Conservation (phyloP, 1,140 invertebrate species). For the Pinna nobilis region DNA sequence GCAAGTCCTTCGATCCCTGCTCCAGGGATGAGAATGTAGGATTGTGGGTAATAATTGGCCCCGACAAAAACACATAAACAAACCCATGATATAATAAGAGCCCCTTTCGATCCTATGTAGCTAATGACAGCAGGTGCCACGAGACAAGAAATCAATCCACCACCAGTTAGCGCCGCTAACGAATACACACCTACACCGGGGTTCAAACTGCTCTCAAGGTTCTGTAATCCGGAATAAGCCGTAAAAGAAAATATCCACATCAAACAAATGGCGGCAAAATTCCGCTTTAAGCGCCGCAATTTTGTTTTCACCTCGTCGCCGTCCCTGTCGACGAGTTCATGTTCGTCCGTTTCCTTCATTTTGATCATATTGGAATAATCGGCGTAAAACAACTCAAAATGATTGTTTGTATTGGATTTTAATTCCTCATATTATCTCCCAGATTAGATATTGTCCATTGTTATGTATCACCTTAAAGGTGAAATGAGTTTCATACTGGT, state of each 20-base stretch:
- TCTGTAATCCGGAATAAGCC: constrained; percentile 55
- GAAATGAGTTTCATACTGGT: no score
- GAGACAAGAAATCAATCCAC: constrained; percentile 54
- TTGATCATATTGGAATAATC: constrained; percentile 14
- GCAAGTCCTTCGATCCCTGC: constrained; percentile 54
- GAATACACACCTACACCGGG: constrained; percentile 50
- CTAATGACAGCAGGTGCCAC: constrained; percentile 52
- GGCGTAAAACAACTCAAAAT: no score
- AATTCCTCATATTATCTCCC: no score
- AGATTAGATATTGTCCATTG: no score
- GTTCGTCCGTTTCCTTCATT: constrained; percentile 24
- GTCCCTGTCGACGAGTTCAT: constrained; percentile 5
- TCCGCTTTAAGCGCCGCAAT: constrained; percentile 33
- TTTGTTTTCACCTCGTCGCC: neutral
- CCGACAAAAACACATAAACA: constrained; percentile 51
- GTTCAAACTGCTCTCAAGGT: constrained; percentile 55
- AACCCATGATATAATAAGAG: constrained; percentile 53
- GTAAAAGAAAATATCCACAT: constrained; percentile 57
- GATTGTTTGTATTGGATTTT: no score
- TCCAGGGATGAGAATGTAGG: constrained; percentile 50
- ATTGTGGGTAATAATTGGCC: constrained; percentile 54
- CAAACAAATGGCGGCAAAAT: constrained; percentile 47
- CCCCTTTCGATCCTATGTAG: constrained; percentile 49
- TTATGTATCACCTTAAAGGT: no score
- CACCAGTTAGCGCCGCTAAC: constrained; percentile 54